phyloP scores from a whole-genome alignment of 2,797 vertebrate species.

The Gouania willdenowi region DNA sequence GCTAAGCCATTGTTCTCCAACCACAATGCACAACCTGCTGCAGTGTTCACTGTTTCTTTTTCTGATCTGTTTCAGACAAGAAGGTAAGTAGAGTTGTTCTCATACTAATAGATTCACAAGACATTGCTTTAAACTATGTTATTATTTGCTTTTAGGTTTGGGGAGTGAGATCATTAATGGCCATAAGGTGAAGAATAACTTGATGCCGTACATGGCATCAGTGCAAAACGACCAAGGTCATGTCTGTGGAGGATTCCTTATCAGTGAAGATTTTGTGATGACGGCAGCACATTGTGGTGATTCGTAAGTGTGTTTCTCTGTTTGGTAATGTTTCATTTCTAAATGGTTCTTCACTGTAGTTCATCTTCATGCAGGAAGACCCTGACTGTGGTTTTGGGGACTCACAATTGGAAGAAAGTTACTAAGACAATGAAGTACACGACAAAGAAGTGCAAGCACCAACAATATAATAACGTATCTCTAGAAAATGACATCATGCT shows the following conservation, averaged over 20 bases:
- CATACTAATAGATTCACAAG: too few species aligned
- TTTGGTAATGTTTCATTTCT: too few species aligned
- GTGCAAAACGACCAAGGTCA: background rate
- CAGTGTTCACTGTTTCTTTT: background rate
- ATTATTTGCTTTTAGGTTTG: constrained; percentile 9
- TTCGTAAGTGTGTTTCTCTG: background rate
- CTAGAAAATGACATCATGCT: background rate
- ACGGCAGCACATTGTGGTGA: too few species aligned
- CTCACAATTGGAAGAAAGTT: background rate
- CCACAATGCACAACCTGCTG: constrained; percentile 6
- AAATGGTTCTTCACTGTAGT: too few species aligned
- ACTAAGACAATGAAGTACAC: background rate
- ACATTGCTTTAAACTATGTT: background rate
- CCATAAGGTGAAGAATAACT: background rate
- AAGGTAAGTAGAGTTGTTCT: constrained; percentile 2
- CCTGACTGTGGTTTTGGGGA: background rate
- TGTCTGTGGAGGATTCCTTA: background rate
- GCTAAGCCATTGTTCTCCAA: background rate
- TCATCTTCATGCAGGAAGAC: too few species aligned
- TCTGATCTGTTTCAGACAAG: constrained; percentile 7
- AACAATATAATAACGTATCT: too few species aligned
- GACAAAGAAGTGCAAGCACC: background rate
- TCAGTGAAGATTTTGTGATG: background rate
- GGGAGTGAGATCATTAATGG: constrained; percentile 44
- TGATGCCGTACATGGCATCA: background rate